Base-by-base conservation (phyloP, 1,140 invertebrate species). In the Schlechtendalia chinensis region DNA sequence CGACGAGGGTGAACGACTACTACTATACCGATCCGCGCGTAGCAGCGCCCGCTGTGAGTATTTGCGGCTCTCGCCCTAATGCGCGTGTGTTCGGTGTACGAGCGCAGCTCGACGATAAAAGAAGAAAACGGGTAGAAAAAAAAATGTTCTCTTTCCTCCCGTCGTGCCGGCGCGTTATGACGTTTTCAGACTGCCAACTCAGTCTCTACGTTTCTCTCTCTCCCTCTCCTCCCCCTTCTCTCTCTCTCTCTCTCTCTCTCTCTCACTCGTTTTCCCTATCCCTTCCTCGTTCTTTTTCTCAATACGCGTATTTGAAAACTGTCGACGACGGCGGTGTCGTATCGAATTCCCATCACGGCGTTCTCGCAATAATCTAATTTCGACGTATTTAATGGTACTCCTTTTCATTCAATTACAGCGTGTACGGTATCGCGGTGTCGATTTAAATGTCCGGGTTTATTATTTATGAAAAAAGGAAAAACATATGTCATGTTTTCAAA, bases 341-440 rank as follows among this genome's bases (percentile, higher is more conserved):
- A 69, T 47, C n/a, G 65, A 67, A 67, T 67, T 67, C 63, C 63
- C 63, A 67, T 67, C 39, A 67, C 63, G 24, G 14, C n/a, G 63
- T 14, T 19, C 32, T 22, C 65, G n/a, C 63, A 65, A 69, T 69
- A 69, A 69, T 69, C 27, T 47, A 47, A 69, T 69, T 69, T 69
- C n/a, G 6, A n/a, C 39, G 39, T 16, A 69, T 47, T 47, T 27
- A 69, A 69, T 69, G 65, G 39, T 2, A 14, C 39, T n/a, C 39
- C 22, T 45, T 22, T 19, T 69, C 65, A 69, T 47, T 69, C 39
- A n/a, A 69, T 69, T 69, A 47, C n/a, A 69, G 39, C 29, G 32
- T 67, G 27, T 32, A 67, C 14, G 17, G n/a, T 16, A 16, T 5
- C 22, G 22, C 22, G 16, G 24, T 69, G 14, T 50, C 67, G 67